Evolutionary conservation across 1,140 invertebrate genomes (phyloP).

Genomic region (Apis florea): DNA sequence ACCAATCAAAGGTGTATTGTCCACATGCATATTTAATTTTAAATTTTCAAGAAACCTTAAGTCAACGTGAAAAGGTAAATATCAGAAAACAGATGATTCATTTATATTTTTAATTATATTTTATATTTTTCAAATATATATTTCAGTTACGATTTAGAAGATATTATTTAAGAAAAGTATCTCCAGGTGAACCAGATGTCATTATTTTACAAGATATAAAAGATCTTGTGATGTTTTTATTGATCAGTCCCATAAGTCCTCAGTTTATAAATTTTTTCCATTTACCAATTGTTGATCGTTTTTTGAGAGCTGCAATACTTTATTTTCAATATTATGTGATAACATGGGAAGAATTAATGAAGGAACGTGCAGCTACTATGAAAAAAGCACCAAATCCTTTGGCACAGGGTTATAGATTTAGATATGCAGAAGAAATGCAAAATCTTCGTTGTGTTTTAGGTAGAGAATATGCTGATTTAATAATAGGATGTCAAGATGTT

Average conservation of each 20-base stretch:
- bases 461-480: slow-evolving; percentile 82
- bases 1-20: slow-evolving; percentile 62
- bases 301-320: slow-evolving; percentile 83
- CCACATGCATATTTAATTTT: slow-evolving; percentile 69
- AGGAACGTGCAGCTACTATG: slow-evolving; percentile 80
- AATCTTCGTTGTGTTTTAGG: slow-evolving; percentile 82
- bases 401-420: slow-evolving; percentile 80
- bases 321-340: slow-evolving; percentile 84
- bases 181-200: slow-evolving; percentile 79
- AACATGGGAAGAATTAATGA: slow-evolving; percentile 81
- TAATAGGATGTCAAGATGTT: slow-evolving; percentile 79
- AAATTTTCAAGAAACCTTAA: slow-evolving; percentile 68
- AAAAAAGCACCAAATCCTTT: slow-evolving; percentile 82
- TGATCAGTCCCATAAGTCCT: slow-evolving; percentile 79
- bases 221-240: slow-evolving; percentile 83
- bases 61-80: slow-evolving; percentile 69
- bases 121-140: slow-evolving; percentile 20
- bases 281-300: slow-evolving; percentile 81
- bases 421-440: slow-evolving; percentile 81
- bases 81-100: background rate
- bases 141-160: slow-evolving; percentile 82
- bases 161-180: slow-evolving; percentile 81
- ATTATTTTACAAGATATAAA: slow-evolving; percentile 85
- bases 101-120: background rate
- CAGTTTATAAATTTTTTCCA: slow-evolving; percentile 83